phyloP scores from a whole-genome alignment of 2,797 vertebrate genomes.

The Pantherophis alleghaniensis region DNA sequence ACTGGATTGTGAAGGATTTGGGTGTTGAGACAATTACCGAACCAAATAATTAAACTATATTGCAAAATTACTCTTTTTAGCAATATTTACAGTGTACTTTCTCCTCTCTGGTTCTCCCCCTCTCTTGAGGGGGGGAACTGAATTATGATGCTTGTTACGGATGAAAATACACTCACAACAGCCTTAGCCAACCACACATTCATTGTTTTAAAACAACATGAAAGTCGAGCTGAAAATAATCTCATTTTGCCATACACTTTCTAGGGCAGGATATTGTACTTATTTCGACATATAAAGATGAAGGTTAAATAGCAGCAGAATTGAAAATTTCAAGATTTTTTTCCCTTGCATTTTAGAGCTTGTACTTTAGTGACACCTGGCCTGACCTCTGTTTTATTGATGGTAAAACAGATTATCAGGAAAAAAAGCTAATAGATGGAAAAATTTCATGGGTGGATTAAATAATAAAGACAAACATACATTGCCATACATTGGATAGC shows the following conservation, averaged over 20 bases:
- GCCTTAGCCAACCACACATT: slow-evolving; percentile 54
- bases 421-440: neutral
- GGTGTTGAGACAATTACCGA: slow-evolving; percentile 72
- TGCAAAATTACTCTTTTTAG: slow-evolving; percentile 66
- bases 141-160: slow-evolving; percentile 65
- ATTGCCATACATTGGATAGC: neutral
- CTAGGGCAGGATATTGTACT: slow-evolving; percentile 33
- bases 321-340: slow-evolving; percentile 6
- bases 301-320: slow-evolving; percentile 4
- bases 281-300: slow-evolving; percentile 25
- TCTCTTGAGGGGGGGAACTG: neutral
- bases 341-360: neutral
- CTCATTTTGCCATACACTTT: slow-evolving; percentile 35
- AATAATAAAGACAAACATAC: neutral
- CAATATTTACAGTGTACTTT: slow-evolving; percentile 68
- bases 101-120: slow-evolving; percentile 33
- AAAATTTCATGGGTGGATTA: neutral
- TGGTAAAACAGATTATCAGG: neutral
- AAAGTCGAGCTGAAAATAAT: slow-evolving; percentile 47
- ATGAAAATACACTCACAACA: slow-evolving; percentile 57
- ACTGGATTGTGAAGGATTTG: slow-evolving; percentile 67
- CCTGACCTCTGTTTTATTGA: neutral
- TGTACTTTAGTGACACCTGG: neutral
- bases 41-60: slow-evolving; percentile 77
- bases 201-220: slow-evolving; percentile 56